Conservation (phyloP, 2,113 vertebrate genomes). For the Gopherus flavomarginatus region DNA sequence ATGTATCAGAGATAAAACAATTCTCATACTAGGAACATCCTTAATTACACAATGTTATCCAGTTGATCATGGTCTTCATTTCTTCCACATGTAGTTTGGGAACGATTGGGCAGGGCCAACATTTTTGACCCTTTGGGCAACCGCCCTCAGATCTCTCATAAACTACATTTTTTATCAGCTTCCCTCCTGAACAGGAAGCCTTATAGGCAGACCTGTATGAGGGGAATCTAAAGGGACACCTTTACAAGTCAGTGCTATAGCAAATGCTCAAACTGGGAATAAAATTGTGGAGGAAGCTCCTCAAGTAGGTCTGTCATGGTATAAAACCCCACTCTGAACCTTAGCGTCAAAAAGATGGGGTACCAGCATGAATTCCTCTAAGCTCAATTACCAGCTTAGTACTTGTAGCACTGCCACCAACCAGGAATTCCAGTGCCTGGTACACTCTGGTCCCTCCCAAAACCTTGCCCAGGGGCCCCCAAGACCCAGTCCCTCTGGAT, state of each 20-base stretch:
- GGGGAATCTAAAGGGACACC: background rate
- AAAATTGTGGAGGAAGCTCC: background rate
- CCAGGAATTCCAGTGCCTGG: too few relatives aligned
- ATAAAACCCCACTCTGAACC: too few relatives aligned
- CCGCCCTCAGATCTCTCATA: background rate
- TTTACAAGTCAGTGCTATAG: background rate
- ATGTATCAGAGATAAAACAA: background rate
- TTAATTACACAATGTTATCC: background rate
- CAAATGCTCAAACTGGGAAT: background rate
- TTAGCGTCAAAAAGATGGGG: too few relatives aligned
- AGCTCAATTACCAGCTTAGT: too few relatives aligned
- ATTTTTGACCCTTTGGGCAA: fast-evolving
- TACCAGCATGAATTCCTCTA: too few relatives aligned
- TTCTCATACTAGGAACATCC: background rate
- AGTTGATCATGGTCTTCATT: background rate
- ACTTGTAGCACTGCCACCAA: too few relatives aligned
- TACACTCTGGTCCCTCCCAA: too few relatives aligned
- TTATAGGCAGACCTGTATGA: fast-evolving
- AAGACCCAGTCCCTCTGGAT: too few relatives aligned
- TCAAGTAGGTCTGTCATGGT: background rate
- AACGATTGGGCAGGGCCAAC: fast-evolving
- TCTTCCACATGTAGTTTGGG: background rate
- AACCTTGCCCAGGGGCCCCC: too few relatives aligned
- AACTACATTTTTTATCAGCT: background rate
- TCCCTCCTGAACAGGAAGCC: fast-evolving